A percentile compares a stretch with the other conserved stretches of the same genome.
These are phyloP conservation scores for Antennarius maculatus DNA, from an alignment of 2,797 vertebrate genomes.

Conservation along the genomic window DNA sequence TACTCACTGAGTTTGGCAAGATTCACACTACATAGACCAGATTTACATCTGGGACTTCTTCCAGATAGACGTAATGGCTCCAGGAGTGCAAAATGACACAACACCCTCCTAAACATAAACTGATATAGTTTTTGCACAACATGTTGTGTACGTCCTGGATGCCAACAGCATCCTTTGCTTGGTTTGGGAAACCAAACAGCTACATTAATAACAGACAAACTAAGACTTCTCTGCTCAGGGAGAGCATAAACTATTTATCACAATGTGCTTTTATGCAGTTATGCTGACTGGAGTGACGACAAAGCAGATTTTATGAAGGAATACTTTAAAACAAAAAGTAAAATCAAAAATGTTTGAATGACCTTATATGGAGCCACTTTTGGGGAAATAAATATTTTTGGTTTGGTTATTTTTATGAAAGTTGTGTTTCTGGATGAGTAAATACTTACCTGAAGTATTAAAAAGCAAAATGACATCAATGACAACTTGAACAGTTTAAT, in stretches of 20 bases:
- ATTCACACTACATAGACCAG: slow-evolving; percentile 68
- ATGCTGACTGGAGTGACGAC: slow-evolving; percentile 27
- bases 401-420: slow-evolving; percentile 35
- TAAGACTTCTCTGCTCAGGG: slow-evolving; percentile 45
- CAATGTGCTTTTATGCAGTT: slow-evolving; percentile 54
- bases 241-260: slow-evolving; percentile 24
- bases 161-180: slow-evolving; percentile 1
- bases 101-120: background rate
- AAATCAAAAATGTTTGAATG: slow-evolving; percentile 41
- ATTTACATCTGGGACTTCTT: slow-evolving; percentile 9
- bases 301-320: slow-evolving; percentile 19
- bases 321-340: slow-evolving; percentile 38
- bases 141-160: slow-evolving; percentile 8
- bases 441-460: slow-evolving; percentile 10
- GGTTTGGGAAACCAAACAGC: slow-evolving; percentile 20
- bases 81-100: background rate
- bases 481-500: slow-evolving; percentile 70
- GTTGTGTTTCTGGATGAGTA: background rate
- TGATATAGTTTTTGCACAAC: slow-evolving; percentile 33
- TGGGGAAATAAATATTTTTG: slow-evolving; percentile 40
- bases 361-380: slow-evolving; percentile 42
- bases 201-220: background rate
- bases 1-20: slow-evolving; percentile 90
- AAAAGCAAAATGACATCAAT: slow-evolving; percentile 43
- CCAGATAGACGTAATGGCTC: too few relatives aligned